Evolutionary conservation across 2,797 vertebrate species (phyloP).

Genomic region (Notamacropus eugenii): DNA sequence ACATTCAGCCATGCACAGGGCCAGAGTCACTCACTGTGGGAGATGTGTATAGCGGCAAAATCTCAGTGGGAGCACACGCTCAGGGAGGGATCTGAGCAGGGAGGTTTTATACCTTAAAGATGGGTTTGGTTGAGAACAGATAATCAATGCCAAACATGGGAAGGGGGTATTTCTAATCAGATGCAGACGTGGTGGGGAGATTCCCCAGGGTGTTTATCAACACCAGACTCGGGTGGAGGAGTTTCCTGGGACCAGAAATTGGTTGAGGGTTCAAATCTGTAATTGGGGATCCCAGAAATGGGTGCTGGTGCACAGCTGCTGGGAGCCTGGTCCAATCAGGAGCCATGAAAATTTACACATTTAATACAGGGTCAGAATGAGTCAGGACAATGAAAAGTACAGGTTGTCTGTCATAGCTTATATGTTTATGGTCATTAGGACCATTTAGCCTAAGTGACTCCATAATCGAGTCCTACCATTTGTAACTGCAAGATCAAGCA

Average conservation of each 20-base stretch:
- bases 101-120: neutral
- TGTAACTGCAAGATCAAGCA: neutral
- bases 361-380: neutral
- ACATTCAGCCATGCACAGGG: neutral
- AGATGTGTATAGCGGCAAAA: neutral
- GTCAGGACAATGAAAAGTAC: neutral
- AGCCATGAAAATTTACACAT: neutral
- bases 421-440: neutral
- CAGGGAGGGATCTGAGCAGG: neutral
- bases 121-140: neutral
- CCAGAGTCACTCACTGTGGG: neutral
- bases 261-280: neutral
- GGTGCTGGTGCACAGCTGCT: neutral
- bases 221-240: neutral
- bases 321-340: neutral
- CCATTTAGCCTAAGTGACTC: neutral
- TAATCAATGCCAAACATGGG: neutral
- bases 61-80: neutral
- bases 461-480: neutral
- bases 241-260: neutral
- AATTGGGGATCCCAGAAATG: neutral
- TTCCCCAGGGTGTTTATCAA: neutral
- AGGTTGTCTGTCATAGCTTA: neutral
- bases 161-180: neutral
- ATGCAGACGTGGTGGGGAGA: neutral